These are phyloP conservation scores for Ceratosolen fusciceps DNA, from an alignment of 1,140 invertebrate genomes.

Conservation along the genomic window DNA sequence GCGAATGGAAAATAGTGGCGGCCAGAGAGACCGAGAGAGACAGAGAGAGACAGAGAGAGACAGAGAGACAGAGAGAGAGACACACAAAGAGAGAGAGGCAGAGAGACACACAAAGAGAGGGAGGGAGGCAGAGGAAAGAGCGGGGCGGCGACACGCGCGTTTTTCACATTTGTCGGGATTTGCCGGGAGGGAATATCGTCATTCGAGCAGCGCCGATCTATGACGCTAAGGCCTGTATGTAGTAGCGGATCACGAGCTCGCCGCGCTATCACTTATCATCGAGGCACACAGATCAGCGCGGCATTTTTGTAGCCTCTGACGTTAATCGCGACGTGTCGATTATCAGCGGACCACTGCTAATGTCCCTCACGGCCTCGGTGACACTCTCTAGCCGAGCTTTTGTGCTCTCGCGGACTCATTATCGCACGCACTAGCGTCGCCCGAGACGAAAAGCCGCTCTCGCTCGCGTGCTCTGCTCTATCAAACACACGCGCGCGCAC, in stretches of 20 bases:
- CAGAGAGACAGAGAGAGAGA: background rate
- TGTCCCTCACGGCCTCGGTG: too few species aligned
- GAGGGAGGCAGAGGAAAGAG: too few species aligned
- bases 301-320: constrained; percentile 21
- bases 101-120: background rate
- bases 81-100: background rate
- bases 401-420: too few species aligned
- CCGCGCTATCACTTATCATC: background rate
- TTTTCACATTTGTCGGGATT: too few species aligned
- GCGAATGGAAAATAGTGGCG: too few species aligned
- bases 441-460: background rate
- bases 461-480: too few species aligned
- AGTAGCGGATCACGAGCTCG: background rate
- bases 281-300: background rate
- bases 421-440: background rate
- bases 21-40: background rate
- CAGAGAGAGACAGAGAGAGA: background rate
- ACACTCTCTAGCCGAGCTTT: too few species aligned
- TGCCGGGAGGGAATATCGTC: too few species aligned
- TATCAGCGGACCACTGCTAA: background rate
- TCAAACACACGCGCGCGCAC: too few species aligned
- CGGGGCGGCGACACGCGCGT: too few species aligned
- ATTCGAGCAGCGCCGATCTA: background rate
- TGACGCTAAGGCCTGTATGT: too few species aligned
- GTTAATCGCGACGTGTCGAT: background rate